Conservation (phyloP, 2,888 invertebrate genomes). For the Andrena chrysosceles region DNA sequence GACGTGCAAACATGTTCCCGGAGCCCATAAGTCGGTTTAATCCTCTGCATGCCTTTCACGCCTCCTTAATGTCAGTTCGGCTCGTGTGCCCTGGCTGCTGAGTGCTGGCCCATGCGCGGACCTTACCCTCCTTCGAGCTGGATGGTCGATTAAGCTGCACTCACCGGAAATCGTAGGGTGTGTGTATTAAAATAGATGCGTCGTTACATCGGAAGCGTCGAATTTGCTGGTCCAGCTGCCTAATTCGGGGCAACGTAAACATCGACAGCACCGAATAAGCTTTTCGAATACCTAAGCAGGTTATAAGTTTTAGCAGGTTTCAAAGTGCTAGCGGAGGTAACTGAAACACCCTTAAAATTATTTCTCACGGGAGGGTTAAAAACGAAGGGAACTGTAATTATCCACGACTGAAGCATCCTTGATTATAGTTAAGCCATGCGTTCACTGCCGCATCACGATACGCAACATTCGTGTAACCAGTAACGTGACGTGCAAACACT, state of each 20-base stretch:
- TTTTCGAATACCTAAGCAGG: not conserved
- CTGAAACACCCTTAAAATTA: not conserved
- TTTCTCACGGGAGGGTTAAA: not conserved
- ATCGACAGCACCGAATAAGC: not conserved
- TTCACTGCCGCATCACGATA: conserved; percentile 39
- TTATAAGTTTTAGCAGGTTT: not conserved
- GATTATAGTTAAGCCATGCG: conserved; percentile 37
- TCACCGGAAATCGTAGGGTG: not conserved
- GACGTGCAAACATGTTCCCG: conserved; percentile 52
- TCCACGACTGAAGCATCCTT: not conserved
- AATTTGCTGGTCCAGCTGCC: not conserved
- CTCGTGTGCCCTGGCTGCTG: conserved; percentile 9
- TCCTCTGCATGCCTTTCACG: conserved; percentile 48
- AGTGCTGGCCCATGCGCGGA: not conserved
- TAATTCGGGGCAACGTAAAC: not conserved
- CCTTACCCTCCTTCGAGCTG: not conserved
- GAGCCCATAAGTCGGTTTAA: conserved; percentile 49
- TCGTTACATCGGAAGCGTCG: not conserved
- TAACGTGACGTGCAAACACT: conserved; percentile 56
- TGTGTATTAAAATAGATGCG: not conserved
- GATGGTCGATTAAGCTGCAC: conserved; percentile 11
- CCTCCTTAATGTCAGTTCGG: conserved; percentile 54
- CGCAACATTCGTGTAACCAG: conserved; percentile 34
- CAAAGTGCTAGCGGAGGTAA: not conserved
- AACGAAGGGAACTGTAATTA: conserved; percentile 30